These are phyloP conservation scores for Argyrosomus japonicus DNA, from an alignment of 2,113 vertebrate genomes.

Conservation along the genomic window DNA sequence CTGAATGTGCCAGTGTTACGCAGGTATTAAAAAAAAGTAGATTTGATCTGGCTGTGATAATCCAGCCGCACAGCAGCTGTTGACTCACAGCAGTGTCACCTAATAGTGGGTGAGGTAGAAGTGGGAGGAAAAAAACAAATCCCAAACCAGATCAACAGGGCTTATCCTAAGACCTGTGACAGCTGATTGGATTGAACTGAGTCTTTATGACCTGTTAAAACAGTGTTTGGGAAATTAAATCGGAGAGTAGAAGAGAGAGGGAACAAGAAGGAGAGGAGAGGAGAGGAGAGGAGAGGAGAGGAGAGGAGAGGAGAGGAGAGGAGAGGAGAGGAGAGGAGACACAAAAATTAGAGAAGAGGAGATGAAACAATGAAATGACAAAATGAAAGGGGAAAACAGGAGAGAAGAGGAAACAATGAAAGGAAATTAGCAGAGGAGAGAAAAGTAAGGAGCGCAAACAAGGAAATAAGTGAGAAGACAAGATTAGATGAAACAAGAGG, in stretches of 20 bases:
- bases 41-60: conserved; percentile 56
- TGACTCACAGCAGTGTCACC: conserved; percentile 18
- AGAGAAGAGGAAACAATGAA: neutral
- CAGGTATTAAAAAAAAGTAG: conserved; percentile 2
- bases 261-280: neutral
- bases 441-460: neutral
- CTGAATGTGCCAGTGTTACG: neutral
- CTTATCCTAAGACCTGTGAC: conserved; percentile 58
- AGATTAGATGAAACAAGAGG: neutral
- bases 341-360: neutral
- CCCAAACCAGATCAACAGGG: conserved; percentile 63
- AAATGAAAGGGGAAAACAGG: neutral
- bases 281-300: neutral
- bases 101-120: conserved; percentile 39
- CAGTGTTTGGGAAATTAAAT: conserved; percentile 41
- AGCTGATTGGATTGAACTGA: conserved; percentile 57
- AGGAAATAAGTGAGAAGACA: neutral
- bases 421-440: neutral
- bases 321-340: neutral
- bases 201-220: conserved; percentile 38
- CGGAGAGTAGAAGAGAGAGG: neutral
- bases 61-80: conserved; percentile 58
- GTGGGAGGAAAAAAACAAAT: conserved; percentile 52
- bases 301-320: neutral
- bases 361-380: neutral